These are phyloP conservation scores for Macrophya alboannulata DNA, from an alignment of 2,888 invertebrate species.

Conservation along the genomic window DNA sequence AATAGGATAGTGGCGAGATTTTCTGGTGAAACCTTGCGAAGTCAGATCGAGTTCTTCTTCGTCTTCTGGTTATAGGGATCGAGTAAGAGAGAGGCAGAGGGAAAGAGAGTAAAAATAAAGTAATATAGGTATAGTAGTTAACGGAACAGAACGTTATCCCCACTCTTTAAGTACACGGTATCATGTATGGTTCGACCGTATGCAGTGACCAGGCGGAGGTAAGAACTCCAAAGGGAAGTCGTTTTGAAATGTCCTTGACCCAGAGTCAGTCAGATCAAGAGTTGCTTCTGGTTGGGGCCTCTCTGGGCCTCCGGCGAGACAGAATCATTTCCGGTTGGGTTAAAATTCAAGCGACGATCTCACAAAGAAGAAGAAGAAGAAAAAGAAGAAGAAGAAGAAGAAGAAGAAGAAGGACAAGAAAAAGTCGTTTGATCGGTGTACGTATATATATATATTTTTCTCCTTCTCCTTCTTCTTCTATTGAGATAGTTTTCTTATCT, in stretches of 20 bases:
- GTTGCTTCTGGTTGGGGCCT: conserved; percentile 32
- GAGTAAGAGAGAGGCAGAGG: background rate
- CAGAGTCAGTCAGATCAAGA: conserved; percentile 42
- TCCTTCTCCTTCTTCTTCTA: background rate
- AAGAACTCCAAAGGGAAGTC: conserved; percentile 26
- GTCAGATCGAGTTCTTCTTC: background rate
- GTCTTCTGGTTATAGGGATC: too few species aligned
- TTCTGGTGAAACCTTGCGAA: background rate
- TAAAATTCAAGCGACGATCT: conserved; percentile 39
- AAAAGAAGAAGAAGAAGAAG: conserved; percentile 16
- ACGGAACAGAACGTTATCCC: background rate
- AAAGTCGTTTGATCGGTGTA: background rate
- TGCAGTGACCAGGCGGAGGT: background rate
- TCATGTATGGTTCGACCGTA: background rate
- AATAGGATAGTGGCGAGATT: too few species aligned
- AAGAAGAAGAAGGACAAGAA: background rate
- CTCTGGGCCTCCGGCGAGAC: conserved; percentile 44
- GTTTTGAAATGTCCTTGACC: conserved; percentile 49
- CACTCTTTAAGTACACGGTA: background rate
- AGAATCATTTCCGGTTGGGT: conserved; percentile 47
- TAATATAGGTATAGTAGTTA: background rate
- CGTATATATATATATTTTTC: background rate
- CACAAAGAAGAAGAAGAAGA: background rate
- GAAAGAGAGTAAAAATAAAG: background rate
- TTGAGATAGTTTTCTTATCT: background rate